Conservation (phyloP, 2,113 vertebrate genomes). For the Nanger granti region DNA sequence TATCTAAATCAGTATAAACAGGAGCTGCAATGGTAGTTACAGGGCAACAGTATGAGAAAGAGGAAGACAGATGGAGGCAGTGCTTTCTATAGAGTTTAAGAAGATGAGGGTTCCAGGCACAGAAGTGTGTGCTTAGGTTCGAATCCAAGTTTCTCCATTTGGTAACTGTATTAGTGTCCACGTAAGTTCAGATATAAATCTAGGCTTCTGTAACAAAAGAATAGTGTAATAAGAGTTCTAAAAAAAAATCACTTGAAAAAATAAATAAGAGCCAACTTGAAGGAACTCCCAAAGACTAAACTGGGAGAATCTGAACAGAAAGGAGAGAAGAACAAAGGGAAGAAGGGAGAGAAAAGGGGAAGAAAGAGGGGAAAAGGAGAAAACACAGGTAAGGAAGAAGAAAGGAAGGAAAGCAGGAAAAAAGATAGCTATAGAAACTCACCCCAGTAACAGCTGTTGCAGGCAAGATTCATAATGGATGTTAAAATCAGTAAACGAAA, state of each 20-base stretch:
- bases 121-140: background rate
- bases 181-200: background rate
- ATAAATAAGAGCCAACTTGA: background rate
- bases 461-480: background rate
- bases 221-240: background rate
- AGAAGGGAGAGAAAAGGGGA: too few species aligned
- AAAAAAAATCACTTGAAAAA: background rate
- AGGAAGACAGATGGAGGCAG: background rate
- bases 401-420: background rate
- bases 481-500: background rate
- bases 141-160: background rate
- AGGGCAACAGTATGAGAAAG: background rate
- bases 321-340: background rate
- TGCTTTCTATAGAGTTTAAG: background rate
- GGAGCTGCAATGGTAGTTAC: background rate
- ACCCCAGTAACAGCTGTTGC: background rate
- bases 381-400: background rate
- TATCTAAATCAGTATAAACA: background rate
- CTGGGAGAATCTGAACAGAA: background rate
- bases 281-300: background rate
- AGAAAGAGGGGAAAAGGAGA: rapidly evolving
- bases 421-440: background rate
- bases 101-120: background rate
- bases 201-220: background rate
- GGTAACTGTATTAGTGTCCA: background rate